Percentiles rank a stretch among this genome's conserved stretches.
Conservation (phyloP, 1,140 invertebrate genomes). For the Oryctes rhinoceros region DNA sequence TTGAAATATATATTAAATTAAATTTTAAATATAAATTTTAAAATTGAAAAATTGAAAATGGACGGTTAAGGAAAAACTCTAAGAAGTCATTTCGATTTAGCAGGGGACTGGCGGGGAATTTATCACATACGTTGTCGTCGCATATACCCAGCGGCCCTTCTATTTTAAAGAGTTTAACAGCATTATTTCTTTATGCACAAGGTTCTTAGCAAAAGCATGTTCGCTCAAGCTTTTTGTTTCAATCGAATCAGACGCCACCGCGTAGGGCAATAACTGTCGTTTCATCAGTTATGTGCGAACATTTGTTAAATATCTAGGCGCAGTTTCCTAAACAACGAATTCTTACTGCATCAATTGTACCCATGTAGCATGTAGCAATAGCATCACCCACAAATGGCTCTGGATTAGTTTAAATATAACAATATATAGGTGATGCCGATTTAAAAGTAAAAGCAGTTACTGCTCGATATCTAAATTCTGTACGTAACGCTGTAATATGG, state of each 20-base stretch:
- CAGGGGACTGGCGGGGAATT: not conserved
- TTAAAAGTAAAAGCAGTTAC: constrained; percentile 50
- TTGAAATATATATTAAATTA: too few relatives aligned
- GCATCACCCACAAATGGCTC: not conserved
- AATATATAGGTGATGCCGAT: constrained; percentile 29
- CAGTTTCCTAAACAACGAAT: not conserved
- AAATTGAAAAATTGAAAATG: too few relatives aligned
- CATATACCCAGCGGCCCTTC: not conserved
- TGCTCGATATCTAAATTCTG: constrained; percentile 52
- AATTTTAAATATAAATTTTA: too few relatives aligned
- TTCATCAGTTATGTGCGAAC: not conserved
- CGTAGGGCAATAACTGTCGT: too few relatives aligned
- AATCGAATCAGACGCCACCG: too few relatives aligned
- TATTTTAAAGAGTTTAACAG: not conserved
- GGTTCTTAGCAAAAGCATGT: not conserved
- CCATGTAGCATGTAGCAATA: constrained; percentile 37
- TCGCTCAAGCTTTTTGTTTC: not conserved
- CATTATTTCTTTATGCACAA: not conserved
- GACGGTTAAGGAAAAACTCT: not conserved
- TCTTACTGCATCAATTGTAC: constrained; percentile 20
- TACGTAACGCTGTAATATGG: constrained; percentile 52
- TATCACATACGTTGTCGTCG: not conserved
- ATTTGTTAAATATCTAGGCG: not conserved
- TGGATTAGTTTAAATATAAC: not conserved
- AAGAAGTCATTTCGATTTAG: not conserved